Evolutionary conservation across 2,113 vertebrate genomes (phyloP).

Genomic region (Onychorhynchus coronatus): DNA sequence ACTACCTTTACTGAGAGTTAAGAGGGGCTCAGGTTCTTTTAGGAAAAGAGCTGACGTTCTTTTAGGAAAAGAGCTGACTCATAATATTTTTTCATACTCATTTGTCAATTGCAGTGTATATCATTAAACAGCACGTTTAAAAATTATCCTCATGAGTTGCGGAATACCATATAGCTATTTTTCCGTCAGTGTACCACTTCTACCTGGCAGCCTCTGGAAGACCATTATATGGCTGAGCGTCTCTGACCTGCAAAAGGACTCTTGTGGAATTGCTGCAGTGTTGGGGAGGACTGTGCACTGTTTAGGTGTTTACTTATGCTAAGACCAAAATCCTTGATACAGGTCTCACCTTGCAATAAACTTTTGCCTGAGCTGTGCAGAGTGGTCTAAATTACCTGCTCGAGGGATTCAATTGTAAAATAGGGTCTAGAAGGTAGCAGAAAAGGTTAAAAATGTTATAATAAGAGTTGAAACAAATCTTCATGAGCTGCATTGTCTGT

Average conservation of each 20-base stretch:
- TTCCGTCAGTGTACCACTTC: neutral
- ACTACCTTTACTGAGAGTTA: accelerated
- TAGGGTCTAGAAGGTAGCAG: neutral
- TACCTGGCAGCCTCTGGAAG: neutral
- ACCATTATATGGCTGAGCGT: neutral
- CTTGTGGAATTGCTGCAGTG: neutral
- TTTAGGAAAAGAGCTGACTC: neutral
- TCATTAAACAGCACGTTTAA: neutral
- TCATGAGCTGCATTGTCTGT: neutral
- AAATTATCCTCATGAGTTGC: neutral
- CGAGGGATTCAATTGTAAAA: neutral
- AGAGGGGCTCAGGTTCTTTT: neutral
- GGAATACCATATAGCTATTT: neutral
- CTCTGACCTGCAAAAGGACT: neutral
- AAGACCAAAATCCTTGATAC: neutral
- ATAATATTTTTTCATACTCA: neutral
- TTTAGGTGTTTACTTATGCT: neutral
- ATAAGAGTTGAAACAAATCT: neutral
- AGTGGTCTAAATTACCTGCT: neutral
- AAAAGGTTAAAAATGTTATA: neutral
- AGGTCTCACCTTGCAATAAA: neutral
- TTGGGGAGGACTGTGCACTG: accelerated
- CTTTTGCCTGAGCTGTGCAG: neutral
- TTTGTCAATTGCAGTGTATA: neutral
- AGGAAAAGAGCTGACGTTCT: neutral